Evolutionary conservation across 2,888 invertebrate genomes (phyloP), one percentile per base, ranked within the genome.

Genomic region (Saturnia japonica): DNA sequence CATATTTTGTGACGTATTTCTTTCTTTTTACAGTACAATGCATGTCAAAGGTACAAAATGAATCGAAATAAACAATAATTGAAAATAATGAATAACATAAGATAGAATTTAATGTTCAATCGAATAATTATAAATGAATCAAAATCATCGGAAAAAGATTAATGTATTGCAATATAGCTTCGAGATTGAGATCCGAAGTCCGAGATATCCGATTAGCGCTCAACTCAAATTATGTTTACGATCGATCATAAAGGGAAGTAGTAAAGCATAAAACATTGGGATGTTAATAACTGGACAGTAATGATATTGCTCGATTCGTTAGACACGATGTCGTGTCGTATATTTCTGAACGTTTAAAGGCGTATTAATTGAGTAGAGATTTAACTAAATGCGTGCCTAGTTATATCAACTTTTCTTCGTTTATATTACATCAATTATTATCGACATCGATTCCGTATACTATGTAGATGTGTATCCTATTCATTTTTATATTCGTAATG

Each of bases 311-410:
- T 40, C 40, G 34, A 40, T n/a, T 40, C 40, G 40, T 40, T n/a
- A n/a, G 64, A 8, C 64, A n/a, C 69, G 68, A 54, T 79, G 68
- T 78, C 76, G 75, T 78, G 75, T 72, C 70, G 71, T 72, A 66
- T 67, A 72, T 68, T 68, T 75, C 72, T 72, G 75, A 75, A 74
- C 71, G 28, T 34, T 22, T 62, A 28, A 28, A 57, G 11, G 25
- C 25, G 70, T 68, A 76, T 77, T 83, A 79, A 80, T 78, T 78
- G 78, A 77, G 72, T 79, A 75, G 79, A 80, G 79, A 82, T 80
- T 80, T 64, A 74, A 78, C 4, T 71, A 72, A 57, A 66, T 82
- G 87, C 87, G 86, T 86, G 86, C 83, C 80, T n/a, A n/a, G n/a
- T n/a, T n/a, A n/a, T 70, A 74, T 76, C 68, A 78, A 80, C 80